Evolutionary conservation across 2,888 invertebrate species (phyloP).

Genomic region (Diplolepis rosae): DNA sequence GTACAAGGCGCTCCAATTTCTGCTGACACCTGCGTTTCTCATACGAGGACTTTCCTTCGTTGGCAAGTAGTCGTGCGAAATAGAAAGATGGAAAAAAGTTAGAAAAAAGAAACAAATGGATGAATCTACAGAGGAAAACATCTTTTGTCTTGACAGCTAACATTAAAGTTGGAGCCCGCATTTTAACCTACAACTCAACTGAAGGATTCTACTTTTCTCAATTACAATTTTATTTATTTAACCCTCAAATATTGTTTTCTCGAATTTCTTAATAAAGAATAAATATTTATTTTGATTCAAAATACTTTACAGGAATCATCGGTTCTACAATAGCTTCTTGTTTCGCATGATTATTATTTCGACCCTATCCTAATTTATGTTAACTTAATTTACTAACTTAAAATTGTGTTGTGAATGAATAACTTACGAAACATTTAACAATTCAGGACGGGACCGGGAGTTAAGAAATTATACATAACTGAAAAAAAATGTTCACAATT

Average conservation of each 20-base stretch:
- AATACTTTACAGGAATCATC: no score
- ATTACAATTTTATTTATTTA: not conserved
- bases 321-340: no score
- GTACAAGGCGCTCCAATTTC: constrained; percentile 70
- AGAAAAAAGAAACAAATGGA: not conserved
- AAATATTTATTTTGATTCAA: no score
- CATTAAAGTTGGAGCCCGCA: not conserved
- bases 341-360: no score
- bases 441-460: no score
- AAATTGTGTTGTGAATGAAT: no score
- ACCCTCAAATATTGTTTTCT: not conserved
- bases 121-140: constrained; percentile 4
- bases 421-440: no score
- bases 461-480: no score
- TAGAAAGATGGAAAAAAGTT: constrained; percentile 5
- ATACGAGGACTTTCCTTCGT: constrained; percentile 34
- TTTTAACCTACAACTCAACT: not conserved
- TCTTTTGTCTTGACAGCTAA: constrained; percentile 19
- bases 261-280: no score
- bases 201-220: constrained; percentile 9
- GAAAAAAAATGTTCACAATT: no score
- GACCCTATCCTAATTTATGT: no score
- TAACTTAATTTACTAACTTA: no score
- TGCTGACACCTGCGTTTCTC: constrained; percentile 67
- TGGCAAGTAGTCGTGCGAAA: not conserved